Percentiles rank a stretch among this genome's conserved stretches.
phyloP scores from a whole-genome alignment of 1,140 invertebrate species.

The Diploscapter pachys region DNA sequence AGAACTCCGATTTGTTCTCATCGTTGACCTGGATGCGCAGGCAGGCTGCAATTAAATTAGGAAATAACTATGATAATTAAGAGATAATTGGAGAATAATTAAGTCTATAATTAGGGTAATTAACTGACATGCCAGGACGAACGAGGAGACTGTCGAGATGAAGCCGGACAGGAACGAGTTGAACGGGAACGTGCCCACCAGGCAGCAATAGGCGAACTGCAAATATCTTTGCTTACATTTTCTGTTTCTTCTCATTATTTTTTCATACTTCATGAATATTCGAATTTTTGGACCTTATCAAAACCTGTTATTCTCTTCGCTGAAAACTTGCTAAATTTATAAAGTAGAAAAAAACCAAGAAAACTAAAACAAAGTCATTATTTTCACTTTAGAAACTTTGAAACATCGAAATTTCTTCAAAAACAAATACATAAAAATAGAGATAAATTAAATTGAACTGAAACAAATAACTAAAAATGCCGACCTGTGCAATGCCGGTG shows the following conservation, averaged over 20 bases:
- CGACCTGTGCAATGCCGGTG: conserved; percentile 93
- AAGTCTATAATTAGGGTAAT: not conserved
- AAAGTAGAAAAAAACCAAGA: no score
- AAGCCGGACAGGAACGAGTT: conserved; percentile 99
- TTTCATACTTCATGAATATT: no score
- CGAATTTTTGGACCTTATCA: no score
- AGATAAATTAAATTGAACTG: not conserved
- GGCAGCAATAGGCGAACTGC: conserved; percentile 28
- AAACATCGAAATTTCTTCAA: not conserved
- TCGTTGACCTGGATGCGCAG: conserved; percentile 94
- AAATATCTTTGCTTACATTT: not conserved
- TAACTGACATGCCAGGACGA: conserved; percentile 82
- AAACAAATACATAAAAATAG: not conserved
- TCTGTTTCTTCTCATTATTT: no score
- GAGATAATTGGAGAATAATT: conserved; percentile 2
- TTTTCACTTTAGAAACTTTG: no score
- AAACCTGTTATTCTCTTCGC: no score
- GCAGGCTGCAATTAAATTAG: conserved; percentile 75
- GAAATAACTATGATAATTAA: not conserved
- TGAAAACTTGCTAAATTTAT: no score
- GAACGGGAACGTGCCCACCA: conserved; percentile 93
- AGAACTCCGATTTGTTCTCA: conserved; percentile 87
- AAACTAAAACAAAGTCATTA: no score
- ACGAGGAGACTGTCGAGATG: conserved; percentile 92
- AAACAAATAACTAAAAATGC: conserved; percentile 69